These are phyloP conservation scores for Tangara arthus DNA, from an alignment of 2,797 vertebrate species.

Conservation along the genomic window DNA sequence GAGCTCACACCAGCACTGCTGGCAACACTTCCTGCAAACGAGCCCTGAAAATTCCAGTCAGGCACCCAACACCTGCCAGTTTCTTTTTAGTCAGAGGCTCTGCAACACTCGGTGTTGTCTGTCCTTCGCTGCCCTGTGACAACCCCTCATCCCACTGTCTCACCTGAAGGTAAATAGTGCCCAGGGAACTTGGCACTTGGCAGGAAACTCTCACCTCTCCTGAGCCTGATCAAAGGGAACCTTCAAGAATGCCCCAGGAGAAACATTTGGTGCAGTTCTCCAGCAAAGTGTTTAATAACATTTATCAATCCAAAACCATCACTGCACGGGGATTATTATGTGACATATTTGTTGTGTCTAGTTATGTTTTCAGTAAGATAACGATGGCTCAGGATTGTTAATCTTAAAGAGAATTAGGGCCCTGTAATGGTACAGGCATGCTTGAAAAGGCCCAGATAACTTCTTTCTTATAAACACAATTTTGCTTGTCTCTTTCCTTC, in stretches of 20 bases:
- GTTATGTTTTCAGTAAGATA: not conserved
- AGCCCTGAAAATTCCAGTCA: fast-evolving
- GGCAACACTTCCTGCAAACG: not conserved
- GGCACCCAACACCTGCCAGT: not conserved
- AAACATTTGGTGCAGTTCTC: not conserved
- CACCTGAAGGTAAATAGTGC: not conserved
- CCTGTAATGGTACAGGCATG: not conserved
- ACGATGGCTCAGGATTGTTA: not conserved
- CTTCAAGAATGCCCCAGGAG: not conserved
- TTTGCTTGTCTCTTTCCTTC: not conserved
- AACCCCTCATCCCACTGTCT: not conserved
- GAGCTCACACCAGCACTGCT: not conserved
- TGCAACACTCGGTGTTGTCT: fast-evolving
- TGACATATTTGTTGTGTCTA: not conserved
- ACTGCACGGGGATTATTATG: not conserved
- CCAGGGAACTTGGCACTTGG: not conserved
- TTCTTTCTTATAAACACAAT: not conserved
- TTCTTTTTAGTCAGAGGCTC: not conserved
- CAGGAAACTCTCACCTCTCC: not conserved
- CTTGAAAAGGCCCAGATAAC: not conserved
- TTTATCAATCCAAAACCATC: not conserved
- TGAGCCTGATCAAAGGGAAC: not conserved
- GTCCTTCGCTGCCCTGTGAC: not conserved
- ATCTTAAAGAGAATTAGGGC: not conserved
- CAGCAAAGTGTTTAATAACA: not conserved